A percentile compares a stretch with the other conserved stretches of the same genome.
Conservation (phyloP, 2,888 invertebrate species). For the Taenaris catops region DNA sequence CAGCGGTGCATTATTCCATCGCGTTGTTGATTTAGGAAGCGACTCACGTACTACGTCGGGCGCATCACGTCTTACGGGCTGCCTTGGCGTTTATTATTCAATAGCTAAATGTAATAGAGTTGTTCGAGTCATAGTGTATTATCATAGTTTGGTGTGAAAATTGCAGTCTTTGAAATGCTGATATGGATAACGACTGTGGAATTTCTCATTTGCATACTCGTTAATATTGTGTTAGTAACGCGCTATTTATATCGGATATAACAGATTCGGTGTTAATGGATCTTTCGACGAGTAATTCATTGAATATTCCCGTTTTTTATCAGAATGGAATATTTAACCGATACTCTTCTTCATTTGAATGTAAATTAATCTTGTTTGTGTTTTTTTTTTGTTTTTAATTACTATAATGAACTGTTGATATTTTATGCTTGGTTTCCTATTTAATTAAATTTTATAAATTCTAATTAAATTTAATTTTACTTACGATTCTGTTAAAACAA, state of each 20-base stretch:
- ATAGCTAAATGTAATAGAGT: constrained; percentile 60
- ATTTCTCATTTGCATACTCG: constrained; percentile 7
- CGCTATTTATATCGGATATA: constrained; percentile 1
- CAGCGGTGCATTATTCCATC: constrained; percentile 34
- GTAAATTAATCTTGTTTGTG: background rate
- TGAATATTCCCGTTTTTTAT: background rate
- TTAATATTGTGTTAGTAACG: constrained; percentile 1
- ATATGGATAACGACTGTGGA: constrained; percentile 16
- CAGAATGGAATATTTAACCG: background rate
- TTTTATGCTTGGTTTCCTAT: background rate
- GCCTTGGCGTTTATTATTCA: constrained; percentile 62
- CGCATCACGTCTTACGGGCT: constrained; percentile 43
- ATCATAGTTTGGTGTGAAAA: constrained; percentile 25
- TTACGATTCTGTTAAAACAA: too few species aligned
- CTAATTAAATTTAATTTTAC: too few species aligned
- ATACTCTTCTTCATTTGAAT: background rate
- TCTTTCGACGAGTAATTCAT: background rate
- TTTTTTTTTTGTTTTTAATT: too few species aligned
- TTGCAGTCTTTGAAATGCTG: constrained; percentile 22
- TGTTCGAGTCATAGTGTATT: constrained; percentile 37
- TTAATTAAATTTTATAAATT: too few species aligned
- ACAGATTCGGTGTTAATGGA: constrained; percentile 2
- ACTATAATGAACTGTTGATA: background rate
- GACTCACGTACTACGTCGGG: constrained; percentile 46
- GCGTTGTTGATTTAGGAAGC: constrained; percentile 39